phyloP scores from a whole-genome alignment of 2,888 invertebrate species.

The Stratiomys singularior region DNA sequence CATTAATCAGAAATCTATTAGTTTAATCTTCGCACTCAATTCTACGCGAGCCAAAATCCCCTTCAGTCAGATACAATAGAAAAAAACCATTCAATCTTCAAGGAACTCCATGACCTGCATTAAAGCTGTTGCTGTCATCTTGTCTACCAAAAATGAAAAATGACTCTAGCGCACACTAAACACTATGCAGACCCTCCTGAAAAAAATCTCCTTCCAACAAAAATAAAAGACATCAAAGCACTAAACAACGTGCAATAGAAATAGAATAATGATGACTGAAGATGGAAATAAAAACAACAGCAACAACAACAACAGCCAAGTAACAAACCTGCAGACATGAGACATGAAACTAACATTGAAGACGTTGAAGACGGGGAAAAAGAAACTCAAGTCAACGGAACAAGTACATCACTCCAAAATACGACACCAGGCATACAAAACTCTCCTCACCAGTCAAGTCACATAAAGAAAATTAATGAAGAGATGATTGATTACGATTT shows the following conservation, averaged over 20 bases:
- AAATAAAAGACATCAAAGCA: constrained; percentile 9
- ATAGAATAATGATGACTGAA: constrained; percentile 15
- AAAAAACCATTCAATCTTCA: neutral
- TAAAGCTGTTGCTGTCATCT: constrained; percentile 42
- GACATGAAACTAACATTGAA: neutral
- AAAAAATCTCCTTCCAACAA: neutral
- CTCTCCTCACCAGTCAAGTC: constrained; percentile 40
- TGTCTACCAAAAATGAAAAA: constrained; percentile 44
- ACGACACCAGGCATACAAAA: constrained; percentile 27
- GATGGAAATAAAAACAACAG: neutral
- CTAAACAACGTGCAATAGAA: constrained; percentile 16
- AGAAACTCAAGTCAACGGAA: constrained; percentile 38
- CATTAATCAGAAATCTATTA: too few species aligned
- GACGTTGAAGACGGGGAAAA: too few species aligned
- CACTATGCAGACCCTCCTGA: neutral
- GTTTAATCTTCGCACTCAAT: too few species aligned
- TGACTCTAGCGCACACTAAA: constrained; percentile 10
- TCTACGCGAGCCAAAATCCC: too few species aligned
- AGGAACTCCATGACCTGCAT: constrained; percentile 14
- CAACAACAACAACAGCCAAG: neutral
- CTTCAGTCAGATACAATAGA: too few species aligned
- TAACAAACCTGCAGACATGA: neutral
- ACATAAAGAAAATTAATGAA: constrained; percentile 47
- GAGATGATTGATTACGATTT: constrained; percentile 46
- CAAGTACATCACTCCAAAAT: constrained; percentile 43